These are phyloP conservation scores for Amaurobius ferox DNA, from an alignment of 2,888 invertebrate species.

Conservation along the genomic window DNA sequence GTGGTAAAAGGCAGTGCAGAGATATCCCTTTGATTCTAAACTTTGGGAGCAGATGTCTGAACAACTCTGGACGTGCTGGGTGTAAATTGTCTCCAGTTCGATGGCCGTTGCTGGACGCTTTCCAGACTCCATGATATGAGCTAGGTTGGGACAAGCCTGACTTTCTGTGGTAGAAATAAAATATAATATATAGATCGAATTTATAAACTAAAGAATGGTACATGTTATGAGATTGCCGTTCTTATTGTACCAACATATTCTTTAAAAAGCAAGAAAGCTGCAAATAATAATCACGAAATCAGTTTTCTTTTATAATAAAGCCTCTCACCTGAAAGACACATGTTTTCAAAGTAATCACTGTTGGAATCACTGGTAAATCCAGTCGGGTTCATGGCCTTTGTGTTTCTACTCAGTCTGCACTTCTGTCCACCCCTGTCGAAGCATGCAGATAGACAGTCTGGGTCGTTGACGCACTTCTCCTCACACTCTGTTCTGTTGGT, in stretches of 20 bases:
- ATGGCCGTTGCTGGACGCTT: conserved; percentile 73
- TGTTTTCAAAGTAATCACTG: conserved; percentile 93
- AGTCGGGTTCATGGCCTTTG: conserved; percentile 90
- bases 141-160: conserved; percentile 72
- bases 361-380: conserved; percentile 89
- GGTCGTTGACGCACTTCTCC: conserved; percentile 92
- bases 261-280: no score
- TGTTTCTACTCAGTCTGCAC: conserved; percentile 88
- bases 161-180: conserved; percentile 26
- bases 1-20: conserved; percentile 79
- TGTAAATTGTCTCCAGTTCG: conserved; percentile 72
- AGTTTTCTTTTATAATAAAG: no score
- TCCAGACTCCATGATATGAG: conserved; percentile 73
- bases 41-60: conserved; percentile 73
- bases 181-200: neutral
- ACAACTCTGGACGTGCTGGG: conserved; percentile 72
- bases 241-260: no score
- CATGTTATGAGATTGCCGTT: no score
- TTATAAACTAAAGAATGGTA: no score
- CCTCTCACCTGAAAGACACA: conserved; percentile 87
- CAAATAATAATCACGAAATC: no score
- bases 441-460: conserved; percentile 90
- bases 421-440: conserved; percentile 87
- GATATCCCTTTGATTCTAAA: conserved; percentile 73
- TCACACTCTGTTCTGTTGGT: conserved; percentile 92